phyloP scores from a whole-genome alignment of 1,140 invertebrate genomes.

The Caerostris extrusa region DNA sequence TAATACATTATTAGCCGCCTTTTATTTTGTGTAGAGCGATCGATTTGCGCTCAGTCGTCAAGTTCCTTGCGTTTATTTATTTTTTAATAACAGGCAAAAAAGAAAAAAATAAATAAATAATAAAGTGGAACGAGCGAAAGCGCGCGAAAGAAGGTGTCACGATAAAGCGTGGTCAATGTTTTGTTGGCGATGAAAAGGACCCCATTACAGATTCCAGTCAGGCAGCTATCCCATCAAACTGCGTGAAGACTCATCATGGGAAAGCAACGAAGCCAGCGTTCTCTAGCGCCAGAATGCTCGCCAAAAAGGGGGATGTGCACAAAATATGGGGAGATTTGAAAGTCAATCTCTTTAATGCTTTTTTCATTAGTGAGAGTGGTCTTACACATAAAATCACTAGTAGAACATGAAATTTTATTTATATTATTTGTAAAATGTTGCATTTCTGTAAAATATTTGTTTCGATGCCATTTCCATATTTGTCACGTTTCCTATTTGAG shows the following conservation, averaged over 20 bases:
- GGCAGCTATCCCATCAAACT: constrained; percentile 65
- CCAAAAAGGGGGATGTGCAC: not conserved
- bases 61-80: constrained; percentile 38
- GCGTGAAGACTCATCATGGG: constrained; percentile 56
- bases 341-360: not conserved
- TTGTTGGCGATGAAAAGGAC: constrained; percentile 66
- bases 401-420: not conserved
- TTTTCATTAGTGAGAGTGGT: not conserved
- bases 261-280: constrained; percentile 54
- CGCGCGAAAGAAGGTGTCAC: constrained; percentile 62
- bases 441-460: no score
- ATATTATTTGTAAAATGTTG: not conserved
- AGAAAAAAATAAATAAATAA: constrained; percentile 11
- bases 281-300: constrained; percentile 23
- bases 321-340: not conserved
- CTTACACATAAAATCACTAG: not conserved
- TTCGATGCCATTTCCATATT: no score
- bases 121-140: constrained; percentile 27
- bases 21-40: constrained; percentile 21
- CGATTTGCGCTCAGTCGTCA: constrained; percentile 47
- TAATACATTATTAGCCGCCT: constrained; percentile 42
- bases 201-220: constrained; percentile 63
- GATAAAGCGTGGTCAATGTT: constrained; percentile 69
- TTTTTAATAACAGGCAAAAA: constrained; percentile 10
- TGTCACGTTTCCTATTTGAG: no score